These are phyloP conservation scores for Hystrix brachyura DNA, from an alignment of 2,113 vertebrate species.

Conservation along the genomic window DNA sequence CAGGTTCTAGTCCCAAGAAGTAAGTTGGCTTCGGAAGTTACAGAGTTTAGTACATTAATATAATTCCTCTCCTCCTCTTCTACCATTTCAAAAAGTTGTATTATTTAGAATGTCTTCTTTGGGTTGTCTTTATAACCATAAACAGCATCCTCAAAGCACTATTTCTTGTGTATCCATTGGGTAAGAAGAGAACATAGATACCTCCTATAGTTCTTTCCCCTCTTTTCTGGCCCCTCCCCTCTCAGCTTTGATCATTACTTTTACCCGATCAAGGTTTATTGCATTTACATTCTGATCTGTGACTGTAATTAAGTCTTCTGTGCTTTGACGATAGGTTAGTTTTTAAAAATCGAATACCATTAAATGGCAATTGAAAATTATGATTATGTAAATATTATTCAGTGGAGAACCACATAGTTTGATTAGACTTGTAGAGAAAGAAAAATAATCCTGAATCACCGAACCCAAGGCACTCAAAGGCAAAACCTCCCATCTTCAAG, in stretches of 20 bases:
- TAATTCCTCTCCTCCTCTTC: background rate
- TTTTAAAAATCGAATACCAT: constrained; percentile 76
- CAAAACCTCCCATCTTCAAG: constrained; percentile 65
- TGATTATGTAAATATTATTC: constrained; percentile 84
- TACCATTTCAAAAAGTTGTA: background rate
- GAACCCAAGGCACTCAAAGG: background rate
- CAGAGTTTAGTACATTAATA: background rate
- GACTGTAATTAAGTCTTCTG: constrained; percentile 77
- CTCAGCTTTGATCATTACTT: constrained; percentile 29
- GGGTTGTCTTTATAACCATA: background rate
- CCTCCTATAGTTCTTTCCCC: background rate
- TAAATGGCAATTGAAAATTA: constrained; percentile 78
- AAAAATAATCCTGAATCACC: constrained; percentile 71
- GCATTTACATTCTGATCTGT: constrained; percentile 74
- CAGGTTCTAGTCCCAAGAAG: background rate
- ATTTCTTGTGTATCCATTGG: background rate
- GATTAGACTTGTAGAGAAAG: constrained; percentile 78
- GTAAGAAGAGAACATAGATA: background rate
- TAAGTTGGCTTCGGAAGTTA: constrained; percentile 8
- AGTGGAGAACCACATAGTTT: constrained; percentile 73
- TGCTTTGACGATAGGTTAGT: constrained; percentile 72
- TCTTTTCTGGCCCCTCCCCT: background rate
- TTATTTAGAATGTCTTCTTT: background rate
- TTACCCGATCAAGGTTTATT: constrained; percentile 65
- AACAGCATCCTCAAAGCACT: background rate